Conservation (phyloP, 2,888 invertebrate species). For the Molanna angustata region DNA sequence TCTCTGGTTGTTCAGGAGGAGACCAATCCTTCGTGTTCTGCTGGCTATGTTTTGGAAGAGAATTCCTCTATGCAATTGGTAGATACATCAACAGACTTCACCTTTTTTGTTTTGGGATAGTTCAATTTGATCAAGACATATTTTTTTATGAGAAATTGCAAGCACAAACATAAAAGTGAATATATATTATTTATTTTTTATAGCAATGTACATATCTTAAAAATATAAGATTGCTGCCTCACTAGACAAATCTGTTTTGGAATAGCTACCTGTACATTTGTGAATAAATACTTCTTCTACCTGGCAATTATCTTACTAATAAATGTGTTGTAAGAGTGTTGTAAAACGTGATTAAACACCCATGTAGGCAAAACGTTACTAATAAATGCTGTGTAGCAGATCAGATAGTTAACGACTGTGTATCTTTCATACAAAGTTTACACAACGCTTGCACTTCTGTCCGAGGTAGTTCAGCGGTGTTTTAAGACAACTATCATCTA, state of each 20-base stretch:
- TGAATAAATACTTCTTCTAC: too few species aligned
- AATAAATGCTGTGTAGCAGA: too few species aligned
- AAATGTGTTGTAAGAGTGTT: too few species aligned
- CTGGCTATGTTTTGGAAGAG: constrained; percentile 17
- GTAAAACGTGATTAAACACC: too few species aligned
- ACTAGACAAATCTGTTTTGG: not conserved
- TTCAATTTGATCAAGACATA: not conserved
- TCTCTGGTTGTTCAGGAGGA: constrained; percentile 12
- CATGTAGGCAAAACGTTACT: too few species aligned
- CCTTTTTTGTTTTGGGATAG: constrained; percentile 20
- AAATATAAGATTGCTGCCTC: not conserved
- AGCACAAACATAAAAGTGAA: not conserved
- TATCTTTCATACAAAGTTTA: too few species aligned
- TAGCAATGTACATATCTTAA: not conserved
- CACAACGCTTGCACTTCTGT: too few species aligned
- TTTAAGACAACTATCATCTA: too few species aligned
- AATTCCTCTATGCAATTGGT: constrained; percentile 19
- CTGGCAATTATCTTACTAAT: too few species aligned
- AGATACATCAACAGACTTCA: constrained; percentile 24
- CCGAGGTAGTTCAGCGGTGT: too few species aligned
- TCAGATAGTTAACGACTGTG: too few species aligned
- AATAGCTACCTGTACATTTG: not conserved
- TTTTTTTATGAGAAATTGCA: not conserved
- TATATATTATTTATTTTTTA: not conserved
- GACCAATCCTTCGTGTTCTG: constrained; percentile 11